Base-by-base conservation (phyloP, 2,113 vertebrate genomes). In the Dermatemys mawii region DNA sequence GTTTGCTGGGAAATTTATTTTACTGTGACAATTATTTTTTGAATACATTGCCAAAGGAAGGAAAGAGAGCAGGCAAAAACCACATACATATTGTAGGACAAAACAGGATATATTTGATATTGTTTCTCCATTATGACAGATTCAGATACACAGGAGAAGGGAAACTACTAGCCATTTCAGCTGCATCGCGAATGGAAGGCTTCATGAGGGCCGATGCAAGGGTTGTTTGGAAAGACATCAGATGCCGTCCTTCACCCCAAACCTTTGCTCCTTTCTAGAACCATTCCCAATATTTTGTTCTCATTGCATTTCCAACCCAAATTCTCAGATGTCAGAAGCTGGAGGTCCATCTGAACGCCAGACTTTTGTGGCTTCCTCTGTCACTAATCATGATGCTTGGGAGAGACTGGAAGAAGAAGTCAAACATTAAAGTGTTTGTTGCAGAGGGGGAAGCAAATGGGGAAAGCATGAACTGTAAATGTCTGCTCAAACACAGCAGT, bases 231-330 rank as follows among this genome's bases (percentile, higher is more conserved):
- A 70, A 70, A 70, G 63, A 38, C 13, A 1, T 21, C 17, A 4
- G 48, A 16, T 83, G 48, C n/a, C 0, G 19, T 46, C 67, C 80
- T 51, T 27, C 44, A 2, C 6, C 76, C 32, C 87, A 22, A 21
- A 11, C 27, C 50, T 38, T 78, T 53, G 49, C 21, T 53, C 27
- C 5, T 81, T 83, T 88, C 55, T 44, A 6, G 57, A 7, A 14
- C 5, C 0, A 0, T 17, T 48, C 63, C 63, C 3, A 0, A 27
- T 6, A 38, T 29, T 21, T 75, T 0, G 0, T 29, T 55, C 80
- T 11, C 50, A 11, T n/a, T 1, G 0, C 55, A 12, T 24, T 73
- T 35, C 50, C 50, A 1, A 1, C 1, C 7, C 26, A 1, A 3
- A 3, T 8, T 26, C 19, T 44, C 55, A 13, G 84, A 48, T 24